Evolutionary conservation across 2,888 invertebrate species (phyloP).

Genomic region (Lasioglossum marginatum): DNA sequence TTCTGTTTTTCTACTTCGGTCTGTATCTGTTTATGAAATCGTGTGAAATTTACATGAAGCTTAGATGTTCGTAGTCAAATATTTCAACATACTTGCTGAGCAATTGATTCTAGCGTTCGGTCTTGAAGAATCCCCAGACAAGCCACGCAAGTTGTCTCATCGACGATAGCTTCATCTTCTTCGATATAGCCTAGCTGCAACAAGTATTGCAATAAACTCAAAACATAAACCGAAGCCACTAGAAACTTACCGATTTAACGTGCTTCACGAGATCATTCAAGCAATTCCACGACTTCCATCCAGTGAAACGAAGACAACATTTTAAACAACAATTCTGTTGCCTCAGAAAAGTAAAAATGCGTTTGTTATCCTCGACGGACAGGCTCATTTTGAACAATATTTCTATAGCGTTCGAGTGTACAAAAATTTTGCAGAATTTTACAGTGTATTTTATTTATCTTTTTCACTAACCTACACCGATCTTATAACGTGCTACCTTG

Average conservation of each 20-base stretch:
- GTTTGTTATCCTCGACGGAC: slow-evolving; percentile 47
- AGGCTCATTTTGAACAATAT: slow-evolving; percentile 43
- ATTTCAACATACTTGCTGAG: slow-evolving; percentile 84
- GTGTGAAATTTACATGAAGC: slow-evolving; percentile 30
- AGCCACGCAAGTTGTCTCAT: slow-evolving; percentile 87
- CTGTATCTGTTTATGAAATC: slow-evolving; percentile 63
- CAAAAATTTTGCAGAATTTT: background rate
- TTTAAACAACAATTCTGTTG: slow-evolving; percentile 88
- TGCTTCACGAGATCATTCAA: slow-evolving; percentile 86
- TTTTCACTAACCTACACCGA: slow-evolving; percentile 14
- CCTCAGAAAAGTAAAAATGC: slow-evolving; percentile 70
- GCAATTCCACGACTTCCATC: slow-evolving; percentile 86
- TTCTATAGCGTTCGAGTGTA: background rate
- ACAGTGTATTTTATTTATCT: background rate
- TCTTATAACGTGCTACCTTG: background rate
- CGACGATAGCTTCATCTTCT: slow-evolving; percentile 83
- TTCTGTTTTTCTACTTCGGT: slow-evolving; percentile 71
- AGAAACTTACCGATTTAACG: slow-evolving; percentile 85
- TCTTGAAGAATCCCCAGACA: slow-evolving; percentile 91
- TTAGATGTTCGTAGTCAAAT: slow-evolving; percentile 29
- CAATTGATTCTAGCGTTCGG: slow-evolving; percentile 86
- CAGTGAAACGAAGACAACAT: slow-evolving; percentile 90
- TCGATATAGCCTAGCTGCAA: slow-evolving; percentile 72
- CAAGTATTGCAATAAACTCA: background rate
- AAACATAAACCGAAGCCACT: background rate